phyloP scores from a whole-genome alignment of 1,140 invertebrate species.

The Temnothorax nylanderi region DNA sequence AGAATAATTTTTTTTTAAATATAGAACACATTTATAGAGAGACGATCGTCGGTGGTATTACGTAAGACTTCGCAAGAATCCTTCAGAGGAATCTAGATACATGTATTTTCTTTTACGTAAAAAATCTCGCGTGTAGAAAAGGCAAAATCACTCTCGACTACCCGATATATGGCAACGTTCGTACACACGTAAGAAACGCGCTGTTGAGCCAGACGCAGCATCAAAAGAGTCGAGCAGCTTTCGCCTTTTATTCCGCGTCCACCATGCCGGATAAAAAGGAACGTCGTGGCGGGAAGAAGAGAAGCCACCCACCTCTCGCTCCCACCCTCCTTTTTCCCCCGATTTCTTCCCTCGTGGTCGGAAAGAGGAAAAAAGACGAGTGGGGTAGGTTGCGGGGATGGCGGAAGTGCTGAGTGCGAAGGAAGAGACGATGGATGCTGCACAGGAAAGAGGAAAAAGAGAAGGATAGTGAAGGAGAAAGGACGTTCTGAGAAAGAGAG shows the following conservation, averaged over 20 bases:
- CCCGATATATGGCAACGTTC: slow-evolving; percentile 44
- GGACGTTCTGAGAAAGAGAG: not conserved
- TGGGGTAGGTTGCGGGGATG: not conserved
- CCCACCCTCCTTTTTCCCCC: slow-evolving; percentile 23
- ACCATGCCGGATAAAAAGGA: slow-evolving; percentile 66
- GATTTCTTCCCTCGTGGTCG: slow-evolving; percentile 42
- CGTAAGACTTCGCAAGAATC: too few species aligned
- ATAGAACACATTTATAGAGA: not conserved
- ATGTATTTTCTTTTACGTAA: slow-evolving; percentile 1
- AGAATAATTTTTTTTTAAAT: too few species aligned
- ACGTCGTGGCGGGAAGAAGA: slow-evolving; percentile 50
- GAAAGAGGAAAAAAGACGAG: slow-evolving; percentile 40
- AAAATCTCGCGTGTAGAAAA: slow-evolving; percentile 4
- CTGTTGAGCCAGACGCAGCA: slow-evolving; percentile 64
- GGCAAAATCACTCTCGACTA: slow-evolving; percentile 11
- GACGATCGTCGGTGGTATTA: too few species aligned
- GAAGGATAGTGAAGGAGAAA: not conserved
- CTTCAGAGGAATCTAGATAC: too few species aligned
- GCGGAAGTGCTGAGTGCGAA: slow-evolving; percentile 32
- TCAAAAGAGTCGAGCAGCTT: slow-evolving; percentile 68
- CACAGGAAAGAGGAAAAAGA: slow-evolving; percentile 22
- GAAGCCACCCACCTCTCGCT: slow-evolving; percentile 42
- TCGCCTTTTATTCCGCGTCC: slow-evolving; percentile 69
- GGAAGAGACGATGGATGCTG: slow-evolving; percentile 40
- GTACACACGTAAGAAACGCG: slow-evolving; percentile 56